phyloP scores from a whole-genome alignment of 2,113 vertebrate species.

The Hemicordylus capensis region DNA sequence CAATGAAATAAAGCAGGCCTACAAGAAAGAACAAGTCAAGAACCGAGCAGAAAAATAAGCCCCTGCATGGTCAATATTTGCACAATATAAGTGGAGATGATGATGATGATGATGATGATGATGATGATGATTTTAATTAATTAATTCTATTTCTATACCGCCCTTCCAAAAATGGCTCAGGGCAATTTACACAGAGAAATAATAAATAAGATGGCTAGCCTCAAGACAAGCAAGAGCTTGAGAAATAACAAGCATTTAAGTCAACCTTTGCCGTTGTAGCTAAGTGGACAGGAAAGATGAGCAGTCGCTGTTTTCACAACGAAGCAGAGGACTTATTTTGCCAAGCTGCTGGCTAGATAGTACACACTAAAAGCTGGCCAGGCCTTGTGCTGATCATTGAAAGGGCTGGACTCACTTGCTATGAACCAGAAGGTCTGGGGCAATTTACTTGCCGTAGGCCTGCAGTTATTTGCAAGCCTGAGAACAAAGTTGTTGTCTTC shows the following conservation, averaged over 20 bases:
- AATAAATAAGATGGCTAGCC: background rate
- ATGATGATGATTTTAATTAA: too few species aligned
- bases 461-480: background rate
- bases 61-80: too few species aligned
- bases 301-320: background rate
- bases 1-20: too few species aligned
- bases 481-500: conserved; percentile 44
- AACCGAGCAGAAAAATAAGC: too few species aligned
- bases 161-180: too few species aligned
- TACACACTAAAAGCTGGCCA: background rate
- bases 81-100: too few species aligned
- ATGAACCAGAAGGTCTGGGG: background rate
- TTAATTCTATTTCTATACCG: too few species aligned
- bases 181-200: too few species aligned
- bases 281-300: too few species aligned
- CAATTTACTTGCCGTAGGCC: background rate
- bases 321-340: background rate
- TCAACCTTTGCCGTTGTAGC: background rate
- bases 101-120: too few species aligned
- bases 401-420: background rate
- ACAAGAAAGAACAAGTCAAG: too few species aligned
- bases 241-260: background rate
- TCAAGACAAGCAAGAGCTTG: background rate
- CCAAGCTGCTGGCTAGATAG: background rate
- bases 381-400: background rate